These are phyloP conservation scores for Hydra vulgaris DNA, from an alignment of 30 jellyfish, hydroid and myxozoan species.

Conservation along the genomic window DNA sequence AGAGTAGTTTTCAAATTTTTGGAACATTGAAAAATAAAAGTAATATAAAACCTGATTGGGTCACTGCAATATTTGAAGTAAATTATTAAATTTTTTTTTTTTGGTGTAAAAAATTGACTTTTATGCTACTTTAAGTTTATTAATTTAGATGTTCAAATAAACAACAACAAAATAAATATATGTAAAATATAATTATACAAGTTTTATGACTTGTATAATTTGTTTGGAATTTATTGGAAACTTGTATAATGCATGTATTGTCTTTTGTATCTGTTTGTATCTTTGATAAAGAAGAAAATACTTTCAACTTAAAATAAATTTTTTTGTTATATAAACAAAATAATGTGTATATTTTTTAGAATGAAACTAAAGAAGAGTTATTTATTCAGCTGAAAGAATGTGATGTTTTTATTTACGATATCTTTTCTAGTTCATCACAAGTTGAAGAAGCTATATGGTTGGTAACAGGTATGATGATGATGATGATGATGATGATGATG, in stretches of 20 bases:
- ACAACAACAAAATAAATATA: too few relatives aligned
- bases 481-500: not conserved
- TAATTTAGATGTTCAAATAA: too few relatives aligned
- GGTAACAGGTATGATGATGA: conserved; percentile 54
- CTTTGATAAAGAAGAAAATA: too few relatives aligned
- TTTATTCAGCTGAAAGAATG: conserved; percentile 35
- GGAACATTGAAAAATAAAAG: conserved; percentile 49
- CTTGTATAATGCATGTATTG: too few relatives aligned
- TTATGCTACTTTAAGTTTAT: not conserved
- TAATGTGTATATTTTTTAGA: conserved; percentile 21
- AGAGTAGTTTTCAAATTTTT: conserved; percentile 63
- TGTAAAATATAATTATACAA: too few relatives aligned
- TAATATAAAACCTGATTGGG: conserved; percentile 74
- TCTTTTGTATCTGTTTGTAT: too few relatives aligned
- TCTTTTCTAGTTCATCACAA: conserved; percentile 60
- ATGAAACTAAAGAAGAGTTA: conserved; percentile 53
- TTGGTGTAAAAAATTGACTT: not conserved
- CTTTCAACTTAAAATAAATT: too few relatives aligned
- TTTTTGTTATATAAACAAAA: not conserved
- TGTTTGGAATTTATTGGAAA: too few relatives aligned
- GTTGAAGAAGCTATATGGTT: conserved; percentile 96
- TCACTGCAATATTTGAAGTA: conserved; percentile 51
- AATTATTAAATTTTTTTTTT: too few relatives aligned
- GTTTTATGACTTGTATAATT: too few relatives aligned
- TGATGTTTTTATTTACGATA: conserved; percentile 72